phyloP scores from a whole-genome alignment of 2,113 vertebrate genomes.

The Zeus faber region DNA sequence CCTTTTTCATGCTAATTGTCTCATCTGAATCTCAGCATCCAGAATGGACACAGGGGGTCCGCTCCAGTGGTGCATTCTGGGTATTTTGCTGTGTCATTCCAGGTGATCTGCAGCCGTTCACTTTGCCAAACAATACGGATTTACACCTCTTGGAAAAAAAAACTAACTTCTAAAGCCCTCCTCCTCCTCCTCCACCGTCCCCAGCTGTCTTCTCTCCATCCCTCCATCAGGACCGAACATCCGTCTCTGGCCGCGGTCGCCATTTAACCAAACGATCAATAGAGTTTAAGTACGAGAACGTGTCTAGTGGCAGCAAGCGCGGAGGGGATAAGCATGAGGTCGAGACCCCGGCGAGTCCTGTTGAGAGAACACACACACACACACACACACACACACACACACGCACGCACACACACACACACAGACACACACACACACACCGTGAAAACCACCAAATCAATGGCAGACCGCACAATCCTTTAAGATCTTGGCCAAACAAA shows the following conservation, averaged over 20 bases:
- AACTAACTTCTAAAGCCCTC: neutral
- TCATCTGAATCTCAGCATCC: no score
- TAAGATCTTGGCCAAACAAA: no score
- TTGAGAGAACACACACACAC: neutral
- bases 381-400: neutral
- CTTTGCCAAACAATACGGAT: no score
- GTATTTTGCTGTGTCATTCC: neutral
- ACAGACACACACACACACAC: neutral
- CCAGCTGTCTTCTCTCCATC: slow-evolving; percentile 4
- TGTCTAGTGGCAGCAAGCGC: slow-evolving; percentile 17
- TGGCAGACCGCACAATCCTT: no score
- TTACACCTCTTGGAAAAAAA: no score
- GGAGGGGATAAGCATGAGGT: neutral
- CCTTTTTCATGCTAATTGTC: no score
- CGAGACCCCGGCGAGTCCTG: neutral
- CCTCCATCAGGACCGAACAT: no score
- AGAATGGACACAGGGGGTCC: no score
- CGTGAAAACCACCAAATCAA: no score
- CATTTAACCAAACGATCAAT: slow-evolving; percentile 26
- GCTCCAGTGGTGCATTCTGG: no score
- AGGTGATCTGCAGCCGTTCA: no score
- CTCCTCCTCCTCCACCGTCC: neutral
- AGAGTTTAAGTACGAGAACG: slow-evolving; percentile 5
- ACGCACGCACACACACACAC: neutral
- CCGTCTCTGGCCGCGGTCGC: slow-evolving; percentile 3